A percentile compares a stretch with the other conserved stretches of the same genome.
Conservation (phyloP, 2,797 vertebrate genomes). For the Aplochiton taeniatus region DNA sequence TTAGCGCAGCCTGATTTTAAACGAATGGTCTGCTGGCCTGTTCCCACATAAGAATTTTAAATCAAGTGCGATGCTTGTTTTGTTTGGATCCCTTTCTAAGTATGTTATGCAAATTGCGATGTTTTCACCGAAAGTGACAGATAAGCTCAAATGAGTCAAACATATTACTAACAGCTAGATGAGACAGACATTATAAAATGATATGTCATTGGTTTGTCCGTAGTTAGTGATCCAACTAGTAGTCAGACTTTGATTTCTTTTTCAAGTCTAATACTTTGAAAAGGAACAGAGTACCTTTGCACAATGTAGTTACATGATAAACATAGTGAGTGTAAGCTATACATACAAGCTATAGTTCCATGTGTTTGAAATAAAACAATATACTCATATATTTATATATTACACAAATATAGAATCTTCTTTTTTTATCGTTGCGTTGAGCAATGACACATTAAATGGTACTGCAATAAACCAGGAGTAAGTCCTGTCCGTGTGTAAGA, state of each 20-base stretch:
- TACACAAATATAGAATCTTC: slow-evolving; percentile 77
- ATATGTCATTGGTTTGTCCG: no score
- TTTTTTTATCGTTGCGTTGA: slow-evolving; percentile 65
- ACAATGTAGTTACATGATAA: slow-evolving; percentile 50
- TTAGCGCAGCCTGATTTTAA: slow-evolving; percentile 32
- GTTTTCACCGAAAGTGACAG: slow-evolving; percentile 55
- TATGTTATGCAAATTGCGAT: slow-evolving; percentile 60
- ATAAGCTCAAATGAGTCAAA: slow-evolving; percentile 18
- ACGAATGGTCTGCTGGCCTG: slow-evolving; percentile 41
- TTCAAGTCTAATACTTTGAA: slow-evolving; percentile 30
- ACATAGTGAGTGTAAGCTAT: slow-evolving; percentile 60
- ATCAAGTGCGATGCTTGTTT: slow-evolving; percentile 42
- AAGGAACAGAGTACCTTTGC: slow-evolving; percentile 38
- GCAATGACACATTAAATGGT: slow-evolving; percentile 64
- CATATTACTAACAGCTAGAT: no score
- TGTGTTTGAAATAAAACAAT: slow-evolving; percentile 41
- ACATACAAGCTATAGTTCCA: slow-evolving; percentile 47
- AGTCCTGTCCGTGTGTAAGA: slow-evolving; percentile 70
- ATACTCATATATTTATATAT: slow-evolving; percentile 47
- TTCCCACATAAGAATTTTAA: slow-evolving; percentile 43
- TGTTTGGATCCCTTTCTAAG: slow-evolving; percentile 56
- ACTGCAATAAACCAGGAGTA: slow-evolving; percentile 64
- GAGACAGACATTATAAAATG: no score
- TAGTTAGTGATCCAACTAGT: background rate
- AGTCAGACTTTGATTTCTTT: slow-evolving; percentile 32